phyloP scores from a whole-genome alignment of 2,113 vertebrate genomes.

The Echinops telfairi region DNA sequence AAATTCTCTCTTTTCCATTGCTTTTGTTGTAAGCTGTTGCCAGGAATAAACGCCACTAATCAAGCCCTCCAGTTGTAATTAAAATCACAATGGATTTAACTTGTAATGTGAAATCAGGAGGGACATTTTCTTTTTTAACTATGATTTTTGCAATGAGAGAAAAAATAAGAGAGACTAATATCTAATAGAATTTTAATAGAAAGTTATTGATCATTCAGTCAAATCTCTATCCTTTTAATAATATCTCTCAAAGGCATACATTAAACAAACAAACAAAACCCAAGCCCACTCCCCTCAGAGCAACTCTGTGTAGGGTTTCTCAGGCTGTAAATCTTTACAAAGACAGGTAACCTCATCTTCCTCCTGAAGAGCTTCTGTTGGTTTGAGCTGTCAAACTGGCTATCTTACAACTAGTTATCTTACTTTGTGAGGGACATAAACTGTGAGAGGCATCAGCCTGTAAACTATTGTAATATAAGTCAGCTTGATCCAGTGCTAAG shows the following conservation, averaged over 20 bases:
- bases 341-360: no score
- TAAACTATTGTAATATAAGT: no score
- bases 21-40: not conserved
- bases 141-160: not conserved
- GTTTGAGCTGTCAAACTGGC: no score
- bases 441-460: no score
- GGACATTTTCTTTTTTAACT: not conserved
- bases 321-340: no score
- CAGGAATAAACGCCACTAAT: not conserved
- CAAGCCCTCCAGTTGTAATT: not conserved
- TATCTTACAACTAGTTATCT: no score
- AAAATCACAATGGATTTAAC: not conserved
- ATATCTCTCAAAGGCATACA: not conserved
- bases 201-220: not conserved
- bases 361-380: no score
- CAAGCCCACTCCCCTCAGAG: no score
- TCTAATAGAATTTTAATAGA: no score
- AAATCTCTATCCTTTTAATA: not conserved
- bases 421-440: no score
- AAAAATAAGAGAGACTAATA: not conserved
- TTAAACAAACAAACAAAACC: not conserved
- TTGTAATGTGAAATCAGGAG: not conserved
- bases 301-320: no score
- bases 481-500: no score
- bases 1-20: not conserved